phyloP scores from a whole-genome alignment of 2,888 invertebrate genomes.

The Ecliptopera silaceata region DNA sequence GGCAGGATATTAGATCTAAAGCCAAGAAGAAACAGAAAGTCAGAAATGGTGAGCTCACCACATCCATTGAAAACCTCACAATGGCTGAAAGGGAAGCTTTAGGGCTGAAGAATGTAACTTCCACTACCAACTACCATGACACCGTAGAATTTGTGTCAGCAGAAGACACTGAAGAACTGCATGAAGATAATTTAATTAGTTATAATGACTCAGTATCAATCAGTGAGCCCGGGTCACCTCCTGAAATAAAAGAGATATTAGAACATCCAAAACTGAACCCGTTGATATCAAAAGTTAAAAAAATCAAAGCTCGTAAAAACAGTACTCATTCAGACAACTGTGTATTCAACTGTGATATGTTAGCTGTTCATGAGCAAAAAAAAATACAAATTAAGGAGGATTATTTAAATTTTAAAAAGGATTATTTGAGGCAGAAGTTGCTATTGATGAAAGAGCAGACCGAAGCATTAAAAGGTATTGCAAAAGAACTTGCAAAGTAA shows the following conservation, averaged over 20 bases:
- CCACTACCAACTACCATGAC: conserved; percentile 51
- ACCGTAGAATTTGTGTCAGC: conserved; percentile 56
- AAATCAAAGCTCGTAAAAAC: conserved; percentile 41
- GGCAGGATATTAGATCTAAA: conserved; percentile 72
- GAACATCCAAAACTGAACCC: conserved; percentile 32
- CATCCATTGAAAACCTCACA: conserved; percentile 51
- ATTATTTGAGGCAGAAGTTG: conserved; percentile 70
- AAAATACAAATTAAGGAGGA: conserved; percentile 71
- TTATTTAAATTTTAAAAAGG: conserved; percentile 71
- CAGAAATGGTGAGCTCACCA: conserved; percentile 52
- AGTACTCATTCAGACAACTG: conserved; percentile 54
- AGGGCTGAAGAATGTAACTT: conserved; percentile 55
- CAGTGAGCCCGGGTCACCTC: conserved; percentile 60
- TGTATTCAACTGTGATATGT: conserved; percentile 64
- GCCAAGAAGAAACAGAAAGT: conserved; percentile 60
- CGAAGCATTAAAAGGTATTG: conserved; percentile 71
- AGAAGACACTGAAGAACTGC: conserved; percentile 44
- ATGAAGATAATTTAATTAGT: conserved; percentile 44
- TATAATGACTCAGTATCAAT: conserved; percentile 44
- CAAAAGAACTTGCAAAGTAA: conserved; percentile 60
- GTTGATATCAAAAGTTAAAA: conserved; percentile 21
- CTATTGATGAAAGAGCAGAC: conserved; percentile 68
- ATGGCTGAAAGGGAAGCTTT: conserved; percentile 61
- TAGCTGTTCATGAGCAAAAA: conserved; percentile 63
- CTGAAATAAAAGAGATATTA: conserved; percentile 50